Conservation (phyloP, 2,797 vertebrate species). For the Rhabdophis nuchalis region DNA sequence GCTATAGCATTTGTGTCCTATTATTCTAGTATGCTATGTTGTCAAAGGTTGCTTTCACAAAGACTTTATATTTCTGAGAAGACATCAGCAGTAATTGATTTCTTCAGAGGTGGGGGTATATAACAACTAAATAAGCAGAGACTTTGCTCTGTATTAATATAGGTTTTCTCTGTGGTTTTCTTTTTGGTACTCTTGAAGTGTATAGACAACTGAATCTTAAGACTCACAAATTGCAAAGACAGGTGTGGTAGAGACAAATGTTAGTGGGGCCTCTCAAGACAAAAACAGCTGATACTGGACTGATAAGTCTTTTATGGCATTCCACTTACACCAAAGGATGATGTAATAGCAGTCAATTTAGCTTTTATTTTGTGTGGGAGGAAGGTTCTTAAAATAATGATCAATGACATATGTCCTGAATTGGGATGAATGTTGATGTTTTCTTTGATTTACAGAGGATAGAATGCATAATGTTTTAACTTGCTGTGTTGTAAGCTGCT, state of each 20-base stretch:
- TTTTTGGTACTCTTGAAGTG: constrained; percentile 37
- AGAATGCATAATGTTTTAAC: background rate
- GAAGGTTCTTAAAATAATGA: constrained; percentile 54
- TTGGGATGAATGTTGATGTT: constrained; percentile 1
- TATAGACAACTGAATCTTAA: constrained; percentile 21
- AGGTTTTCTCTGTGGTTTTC: constrained; percentile 48
- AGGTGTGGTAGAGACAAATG: constrained; percentile 19
- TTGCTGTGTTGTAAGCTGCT: background rate
- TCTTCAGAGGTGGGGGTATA: constrained; percentile 28
- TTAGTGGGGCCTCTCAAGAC: background rate
- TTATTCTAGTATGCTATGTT: background rate
- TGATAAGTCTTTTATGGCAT: constrained; percentile 46
- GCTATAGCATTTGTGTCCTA: background rate
- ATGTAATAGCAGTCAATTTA: constrained; percentile 28
- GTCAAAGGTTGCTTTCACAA: background rate
- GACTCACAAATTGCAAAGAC: constrained; percentile 30
- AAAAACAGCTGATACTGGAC: constrained; percentile 45
- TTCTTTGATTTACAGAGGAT: constrained; percentile 24
- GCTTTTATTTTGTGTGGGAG: constrained; percentile 41
- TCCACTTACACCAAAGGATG: constrained; percentile 24
- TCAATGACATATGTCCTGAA: background rate
- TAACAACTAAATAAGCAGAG: constrained; percentile 10
- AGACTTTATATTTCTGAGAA: background rate
- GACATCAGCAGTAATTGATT: background rate
- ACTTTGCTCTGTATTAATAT: background rate